Evolutionary conservation across 2,113 vertebrate species (phyloP).

Genomic region (Pyxicephalus adspersus): DNA sequence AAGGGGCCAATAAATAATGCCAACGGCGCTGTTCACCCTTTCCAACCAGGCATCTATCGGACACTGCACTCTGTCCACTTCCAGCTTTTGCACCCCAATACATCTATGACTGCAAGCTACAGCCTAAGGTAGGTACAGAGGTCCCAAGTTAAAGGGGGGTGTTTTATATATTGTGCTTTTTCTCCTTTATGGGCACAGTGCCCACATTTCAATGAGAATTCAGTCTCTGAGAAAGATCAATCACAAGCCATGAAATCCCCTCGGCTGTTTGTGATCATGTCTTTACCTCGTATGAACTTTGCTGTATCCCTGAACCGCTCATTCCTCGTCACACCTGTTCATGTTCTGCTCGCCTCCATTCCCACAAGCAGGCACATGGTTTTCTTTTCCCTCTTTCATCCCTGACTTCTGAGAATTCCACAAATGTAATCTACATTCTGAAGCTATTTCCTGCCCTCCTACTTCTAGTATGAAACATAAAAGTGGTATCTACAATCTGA

Average conservation of each 20-base stretch:
- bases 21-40: background rate
- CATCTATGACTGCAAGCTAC: no score
- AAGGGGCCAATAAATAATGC: no score
- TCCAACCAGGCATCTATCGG: background rate
- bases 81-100: no score
- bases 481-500: background rate
- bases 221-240: background rate
- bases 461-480: no score
- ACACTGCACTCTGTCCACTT: no score
- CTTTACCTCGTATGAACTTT: background rate
- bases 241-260: background rate
- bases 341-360: background rate
- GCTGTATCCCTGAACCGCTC: background rate
- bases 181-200: no score
- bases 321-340: background rate
- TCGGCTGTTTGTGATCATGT: background rate
- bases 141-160: no score
- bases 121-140: no score
- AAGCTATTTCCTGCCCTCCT: background rate
- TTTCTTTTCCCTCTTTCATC: background rate
- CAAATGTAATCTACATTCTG: slow-evolving; percentile 8
- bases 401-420: background rate
- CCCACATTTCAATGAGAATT: no score
- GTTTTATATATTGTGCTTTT: no score
- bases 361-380: background rate